Conservation (phyloP, 1,140 invertebrate species). For the Micrasema minimum region DNA sequence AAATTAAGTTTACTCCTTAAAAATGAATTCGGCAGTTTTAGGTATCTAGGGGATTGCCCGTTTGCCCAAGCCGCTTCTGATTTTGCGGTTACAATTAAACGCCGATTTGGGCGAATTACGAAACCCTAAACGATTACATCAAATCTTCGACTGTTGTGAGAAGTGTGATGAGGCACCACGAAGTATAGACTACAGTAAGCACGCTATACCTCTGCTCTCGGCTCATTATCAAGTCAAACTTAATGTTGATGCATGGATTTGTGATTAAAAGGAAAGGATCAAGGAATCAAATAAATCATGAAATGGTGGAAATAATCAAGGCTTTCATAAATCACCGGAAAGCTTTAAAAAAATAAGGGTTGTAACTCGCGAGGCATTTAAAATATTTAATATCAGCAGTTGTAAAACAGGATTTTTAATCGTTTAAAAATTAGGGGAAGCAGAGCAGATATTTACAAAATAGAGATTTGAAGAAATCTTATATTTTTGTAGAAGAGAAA, state of each 20-base stretch:
- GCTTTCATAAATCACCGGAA: constrained; percentile 6
- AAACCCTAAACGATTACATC: constrained; percentile 51
- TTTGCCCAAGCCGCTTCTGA: background rate
- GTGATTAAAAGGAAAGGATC: constrained; percentile 44
- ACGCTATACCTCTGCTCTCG: constrained; percentile 43
- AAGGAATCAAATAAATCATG: constrained; percentile 23
- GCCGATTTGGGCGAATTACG: constrained; percentile 43
- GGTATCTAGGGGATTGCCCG: too few species aligned
- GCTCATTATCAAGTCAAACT: constrained; percentile 52
- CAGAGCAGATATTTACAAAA: too few species aligned
- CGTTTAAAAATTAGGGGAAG: too few species aligned
- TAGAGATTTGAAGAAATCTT: too few species aligned
- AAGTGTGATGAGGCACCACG: constrained; percentile 1
- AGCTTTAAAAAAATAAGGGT: background rate
- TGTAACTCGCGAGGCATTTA: too few species aligned
- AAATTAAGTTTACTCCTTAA: too few species aligned
- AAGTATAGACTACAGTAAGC: too few species aligned
- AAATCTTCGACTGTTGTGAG: constrained; percentile 25
- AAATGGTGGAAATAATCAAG: constrained; percentile 19
- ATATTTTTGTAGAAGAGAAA: too few species aligned
- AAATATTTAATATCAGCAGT: too few species aligned
- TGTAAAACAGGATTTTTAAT: too few species aligned
- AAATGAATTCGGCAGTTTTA: too few species aligned
- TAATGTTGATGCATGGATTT: constrained; percentile 54
- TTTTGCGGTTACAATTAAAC: constrained; percentile 36